These are phyloP conservation scores for Acleris cristana DNA, from an alignment of 2,888 invertebrate species.

Conservation along the genomic window DNA sequence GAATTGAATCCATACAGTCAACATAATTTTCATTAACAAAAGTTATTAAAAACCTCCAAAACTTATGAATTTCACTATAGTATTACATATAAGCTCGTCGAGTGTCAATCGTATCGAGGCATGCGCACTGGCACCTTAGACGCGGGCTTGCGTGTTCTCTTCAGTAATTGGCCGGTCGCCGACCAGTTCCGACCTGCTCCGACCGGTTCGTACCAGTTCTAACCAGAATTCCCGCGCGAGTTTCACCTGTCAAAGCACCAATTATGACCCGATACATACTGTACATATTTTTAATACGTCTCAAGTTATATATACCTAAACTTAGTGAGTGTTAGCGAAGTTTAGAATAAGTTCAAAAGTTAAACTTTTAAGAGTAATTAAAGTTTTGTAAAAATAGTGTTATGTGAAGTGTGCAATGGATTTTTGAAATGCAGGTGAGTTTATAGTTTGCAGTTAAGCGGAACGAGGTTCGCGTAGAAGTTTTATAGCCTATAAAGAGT, in stretches of 20 bases:
- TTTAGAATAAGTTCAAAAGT: slow-evolving; percentile 44
- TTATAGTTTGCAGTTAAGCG: background rate
- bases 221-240: slow-evolving; percentile 45
- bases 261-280: slow-evolving; percentile 39
- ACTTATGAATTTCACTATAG: slow-evolving; percentile 73
- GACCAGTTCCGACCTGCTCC: slow-evolving; percentile 47
- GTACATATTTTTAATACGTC: slow-evolving; percentile 8
- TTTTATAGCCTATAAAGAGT: slow-evolving; percentile 4
- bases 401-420: slow-evolving; percentile 33
- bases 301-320: slow-evolving; percentile 1
- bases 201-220: slow-evolving; percentile 48
- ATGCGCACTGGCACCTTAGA: slow-evolving; percentile 64
- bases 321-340: slow-evolving; percentile 34
- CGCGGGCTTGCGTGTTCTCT: slow-evolving; percentile 64
- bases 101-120: slow-evolving; percentile 71
- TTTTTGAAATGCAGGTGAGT: slow-evolving; percentile 34
- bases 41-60: background rate
- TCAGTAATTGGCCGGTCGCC: slow-evolving; percentile 77
- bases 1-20: too few species aligned
- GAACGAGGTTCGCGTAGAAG: background rate
- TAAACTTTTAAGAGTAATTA: slow-evolving; percentile 21
- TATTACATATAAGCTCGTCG: slow-evolving; percentile 59
- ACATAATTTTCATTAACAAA: too few species aligned
- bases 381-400: slow-evolving; percentile 26
- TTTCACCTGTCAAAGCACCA: slow-evolving; percentile 48